A percentile compares a stretch with the other conserved stretches of the same genome.
Conservation (phyloP, 2,113 vertebrate genomes). For the Sphyrna mokarran region DNA sequence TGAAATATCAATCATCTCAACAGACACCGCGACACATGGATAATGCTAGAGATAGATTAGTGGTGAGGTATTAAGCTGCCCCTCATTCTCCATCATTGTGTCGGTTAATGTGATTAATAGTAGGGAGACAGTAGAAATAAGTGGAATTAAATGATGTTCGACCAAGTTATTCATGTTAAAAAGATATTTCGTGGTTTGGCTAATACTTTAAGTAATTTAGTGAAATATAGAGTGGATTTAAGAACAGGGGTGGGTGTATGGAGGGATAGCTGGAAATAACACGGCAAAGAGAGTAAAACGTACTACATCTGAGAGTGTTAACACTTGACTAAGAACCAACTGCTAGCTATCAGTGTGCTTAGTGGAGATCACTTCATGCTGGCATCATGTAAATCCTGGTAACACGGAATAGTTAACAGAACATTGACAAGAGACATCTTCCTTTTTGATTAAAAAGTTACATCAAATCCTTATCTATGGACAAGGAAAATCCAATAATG, state of each 20-base stretch:
- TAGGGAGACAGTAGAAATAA: too few species aligned
- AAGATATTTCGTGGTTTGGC: background rate
- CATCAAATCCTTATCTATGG: background rate
- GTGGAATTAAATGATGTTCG: background rate
- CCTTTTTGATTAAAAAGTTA: background rate
- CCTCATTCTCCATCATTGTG: background rate
- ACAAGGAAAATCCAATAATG: background rate
- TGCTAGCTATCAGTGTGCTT: background rate
- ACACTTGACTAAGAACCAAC: background rate
- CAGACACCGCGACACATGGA: background rate
- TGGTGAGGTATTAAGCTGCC: background rate
- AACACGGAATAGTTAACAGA: background rate
- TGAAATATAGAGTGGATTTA: background rate
- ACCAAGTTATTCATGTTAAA: slow-evolving; percentile 19
- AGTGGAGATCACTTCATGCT: background rate
- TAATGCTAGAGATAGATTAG: background rate
- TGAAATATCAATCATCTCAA: slow-evolving; percentile 24
- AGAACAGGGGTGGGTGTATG: background rate
- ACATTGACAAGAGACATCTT: background rate
- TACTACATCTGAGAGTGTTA: background rate
- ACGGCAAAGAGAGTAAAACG: background rate
- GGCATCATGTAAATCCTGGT: background rate
- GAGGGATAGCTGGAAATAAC: background rate
- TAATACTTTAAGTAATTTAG: background rate
- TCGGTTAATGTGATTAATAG: slow-evolving; percentile 1